These are phyloP conservation scores for Acropternis orthonyx DNA, from an alignment of 2,797 vertebrate genomes.

Conservation along the genomic window DNA sequence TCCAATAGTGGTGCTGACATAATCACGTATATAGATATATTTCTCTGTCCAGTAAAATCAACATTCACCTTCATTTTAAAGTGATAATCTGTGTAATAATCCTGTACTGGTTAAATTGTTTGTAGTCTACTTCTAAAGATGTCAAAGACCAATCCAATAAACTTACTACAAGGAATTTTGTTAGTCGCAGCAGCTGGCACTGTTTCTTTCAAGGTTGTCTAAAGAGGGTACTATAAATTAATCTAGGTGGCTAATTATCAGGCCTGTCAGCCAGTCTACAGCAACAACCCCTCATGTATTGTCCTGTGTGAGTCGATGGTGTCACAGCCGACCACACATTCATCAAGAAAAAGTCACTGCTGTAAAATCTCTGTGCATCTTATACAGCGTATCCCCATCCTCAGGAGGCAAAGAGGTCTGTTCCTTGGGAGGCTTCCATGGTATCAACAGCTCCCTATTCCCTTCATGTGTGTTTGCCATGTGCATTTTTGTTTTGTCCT, in stretches of 20 bases:
- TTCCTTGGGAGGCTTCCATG: not conserved
- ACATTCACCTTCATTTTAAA: not conserved
- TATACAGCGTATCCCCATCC: accelerated
- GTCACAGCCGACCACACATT: accelerated
- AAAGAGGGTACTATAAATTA: not conserved
- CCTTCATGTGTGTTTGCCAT: not conserved
- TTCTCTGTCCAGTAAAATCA: not conserved
- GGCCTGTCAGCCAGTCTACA: not conserved
- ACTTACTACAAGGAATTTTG: not conserved
- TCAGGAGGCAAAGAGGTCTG: not conserved
- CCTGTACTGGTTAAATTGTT: not conserved
- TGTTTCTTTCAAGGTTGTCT: not conserved
- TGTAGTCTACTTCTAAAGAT: not conserved
- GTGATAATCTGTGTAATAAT: not conserved
- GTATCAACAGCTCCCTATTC: not conserved
- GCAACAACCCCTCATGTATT: not conserved
- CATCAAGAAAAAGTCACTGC: not conserved
- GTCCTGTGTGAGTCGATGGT: not conserved
- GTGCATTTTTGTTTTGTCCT: not conserved
- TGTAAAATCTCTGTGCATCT: not conserved
- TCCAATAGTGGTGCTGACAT: not conserved
- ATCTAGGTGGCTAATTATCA: not conserved
- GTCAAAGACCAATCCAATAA: not conserved
- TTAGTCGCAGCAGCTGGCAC: not conserved
- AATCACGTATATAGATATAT: not conserved